Conservation (phyloP, 2,113 vertebrate genomes). For the Podarcis raffonei region DNA sequence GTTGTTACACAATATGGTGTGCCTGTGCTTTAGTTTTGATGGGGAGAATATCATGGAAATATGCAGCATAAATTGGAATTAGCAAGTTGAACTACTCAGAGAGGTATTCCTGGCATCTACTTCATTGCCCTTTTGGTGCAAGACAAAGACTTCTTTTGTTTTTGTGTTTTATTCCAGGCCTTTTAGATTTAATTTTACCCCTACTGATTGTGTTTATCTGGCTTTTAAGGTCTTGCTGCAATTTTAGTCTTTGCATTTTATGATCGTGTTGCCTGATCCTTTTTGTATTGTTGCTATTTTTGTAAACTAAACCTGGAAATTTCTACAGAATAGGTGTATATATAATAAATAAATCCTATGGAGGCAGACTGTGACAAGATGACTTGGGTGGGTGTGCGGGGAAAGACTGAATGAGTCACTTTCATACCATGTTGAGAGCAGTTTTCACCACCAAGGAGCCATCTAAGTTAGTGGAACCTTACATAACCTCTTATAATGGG, state of each 20-base stretch:
- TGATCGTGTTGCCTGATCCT: background rate
- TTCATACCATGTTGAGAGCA: background rate
- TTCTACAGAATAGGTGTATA: background rate
- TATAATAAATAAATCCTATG: background rate
- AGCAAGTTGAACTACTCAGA: slow-evolving; percentile 2
- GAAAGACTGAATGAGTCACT: background rate
- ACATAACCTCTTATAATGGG: background rate
- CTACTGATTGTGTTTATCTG: background rate
- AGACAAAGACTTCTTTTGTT: background rate
- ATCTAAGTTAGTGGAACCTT: background rate
- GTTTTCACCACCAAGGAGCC: background rate
- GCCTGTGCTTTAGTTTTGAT: background rate
- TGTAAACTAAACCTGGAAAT: background rate
- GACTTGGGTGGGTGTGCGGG: background rate
- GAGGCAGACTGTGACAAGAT: background rate
- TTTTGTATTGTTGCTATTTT: background rate
- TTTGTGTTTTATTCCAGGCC: background rate
- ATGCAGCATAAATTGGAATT: slow-evolving; percentile 30
- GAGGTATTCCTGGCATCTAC: background rate
- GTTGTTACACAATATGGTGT: background rate
- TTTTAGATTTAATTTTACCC: background rate
- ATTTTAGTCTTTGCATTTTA: background rate
- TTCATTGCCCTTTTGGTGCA: background rate
- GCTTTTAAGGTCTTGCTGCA: background rate
- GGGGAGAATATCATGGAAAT: slow-evolving; percentile 21